These are phyloP conservation scores for Onychomys torridus DNA, from an alignment of 2,797 vertebrate genomes.

Conservation along the genomic window DNA sequence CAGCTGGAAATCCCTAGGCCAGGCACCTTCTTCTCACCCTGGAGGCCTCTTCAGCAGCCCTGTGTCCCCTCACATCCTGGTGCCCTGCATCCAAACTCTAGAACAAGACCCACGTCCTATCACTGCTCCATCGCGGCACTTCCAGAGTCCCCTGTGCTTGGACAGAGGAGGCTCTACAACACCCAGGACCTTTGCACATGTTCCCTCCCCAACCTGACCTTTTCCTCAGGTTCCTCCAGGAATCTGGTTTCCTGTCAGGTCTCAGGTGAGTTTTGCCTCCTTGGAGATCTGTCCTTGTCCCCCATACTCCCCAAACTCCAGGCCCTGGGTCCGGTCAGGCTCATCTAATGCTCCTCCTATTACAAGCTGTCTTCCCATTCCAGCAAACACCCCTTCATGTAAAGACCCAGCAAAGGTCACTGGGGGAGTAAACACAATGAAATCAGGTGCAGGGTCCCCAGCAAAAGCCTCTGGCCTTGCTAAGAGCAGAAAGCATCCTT, in stretches of 20 bases:
- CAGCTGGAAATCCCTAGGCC: accelerated
- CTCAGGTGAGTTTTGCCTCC: not conserved
- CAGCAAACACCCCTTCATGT: accelerated
- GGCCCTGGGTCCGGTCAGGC: not conserved
- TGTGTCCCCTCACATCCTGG: not conserved
- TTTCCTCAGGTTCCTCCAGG: not conserved
- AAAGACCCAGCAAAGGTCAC: not conserved
- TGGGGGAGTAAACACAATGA: not conserved
- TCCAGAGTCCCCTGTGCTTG: not conserved
- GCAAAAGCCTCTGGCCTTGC: not conserved
- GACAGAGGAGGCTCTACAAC: not conserved
- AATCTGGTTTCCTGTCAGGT: not conserved
- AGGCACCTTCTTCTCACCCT: accelerated
- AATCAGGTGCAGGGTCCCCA: not conserved
- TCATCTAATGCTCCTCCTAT: not conserved
- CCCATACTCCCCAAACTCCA: not conserved
- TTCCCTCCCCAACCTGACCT: accelerated
- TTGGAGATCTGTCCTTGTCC: not conserved
- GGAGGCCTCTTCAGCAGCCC: accelerated
- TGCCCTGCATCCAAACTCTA: accelerated
- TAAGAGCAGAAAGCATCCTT: not conserved
- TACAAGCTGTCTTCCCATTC: not conserved
- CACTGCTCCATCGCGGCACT: not conserved
- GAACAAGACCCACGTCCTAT: not conserved
- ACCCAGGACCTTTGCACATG: not conserved